Conservation (phyloP, 92 coral and sea anemone genomes). For the Phenganax stokvisi region DNA sequence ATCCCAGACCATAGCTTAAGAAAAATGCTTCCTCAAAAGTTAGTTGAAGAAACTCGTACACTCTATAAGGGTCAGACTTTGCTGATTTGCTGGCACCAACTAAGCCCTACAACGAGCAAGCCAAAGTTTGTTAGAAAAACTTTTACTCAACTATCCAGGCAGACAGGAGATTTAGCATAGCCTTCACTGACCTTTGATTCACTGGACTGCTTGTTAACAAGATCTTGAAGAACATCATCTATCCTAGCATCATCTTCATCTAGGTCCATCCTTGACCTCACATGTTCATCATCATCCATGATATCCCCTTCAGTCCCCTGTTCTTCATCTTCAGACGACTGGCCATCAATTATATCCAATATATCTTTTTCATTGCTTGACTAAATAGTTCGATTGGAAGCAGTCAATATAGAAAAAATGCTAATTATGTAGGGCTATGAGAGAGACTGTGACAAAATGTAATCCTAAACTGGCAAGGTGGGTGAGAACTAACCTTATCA, state of each 20-base stretch:
- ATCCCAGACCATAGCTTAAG: conserved; percentile 89
- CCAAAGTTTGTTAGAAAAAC: not conserved
- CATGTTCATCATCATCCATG: conserved; percentile 26
- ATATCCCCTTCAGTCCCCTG: conserved; percentile 41
- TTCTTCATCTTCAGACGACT: conserved; percentile 22
- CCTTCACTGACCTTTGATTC: not conserved
- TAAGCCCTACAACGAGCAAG: not conserved
- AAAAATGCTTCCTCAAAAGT: conserved; percentile 96
- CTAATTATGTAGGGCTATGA: not conserved
- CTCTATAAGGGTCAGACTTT: conserved; percentile 73
- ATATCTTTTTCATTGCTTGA: not conserved
- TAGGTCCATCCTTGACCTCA: not conserved
- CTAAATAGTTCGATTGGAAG: too few relatives aligned
- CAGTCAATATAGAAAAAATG: too few relatives aligned
- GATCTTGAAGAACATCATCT: conserved; percentile 30
- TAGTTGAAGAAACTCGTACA: conserved; percentile 81
- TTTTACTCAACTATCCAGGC: too few relatives aligned
- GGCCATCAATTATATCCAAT: not conserved
- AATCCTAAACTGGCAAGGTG: not conserved
- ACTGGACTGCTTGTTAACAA: conserved; percentile 2
- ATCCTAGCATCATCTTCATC: conserved; percentile 38
- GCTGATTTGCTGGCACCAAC: conserved; percentile 20
- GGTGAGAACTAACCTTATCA: not conserved
- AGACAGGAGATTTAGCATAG: not conserved
- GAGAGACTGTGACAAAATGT: not conserved